Evolutionary conservation across 2,797 vertebrate species (phyloP).

Genomic region (Choloepus didactylus): DNA sequence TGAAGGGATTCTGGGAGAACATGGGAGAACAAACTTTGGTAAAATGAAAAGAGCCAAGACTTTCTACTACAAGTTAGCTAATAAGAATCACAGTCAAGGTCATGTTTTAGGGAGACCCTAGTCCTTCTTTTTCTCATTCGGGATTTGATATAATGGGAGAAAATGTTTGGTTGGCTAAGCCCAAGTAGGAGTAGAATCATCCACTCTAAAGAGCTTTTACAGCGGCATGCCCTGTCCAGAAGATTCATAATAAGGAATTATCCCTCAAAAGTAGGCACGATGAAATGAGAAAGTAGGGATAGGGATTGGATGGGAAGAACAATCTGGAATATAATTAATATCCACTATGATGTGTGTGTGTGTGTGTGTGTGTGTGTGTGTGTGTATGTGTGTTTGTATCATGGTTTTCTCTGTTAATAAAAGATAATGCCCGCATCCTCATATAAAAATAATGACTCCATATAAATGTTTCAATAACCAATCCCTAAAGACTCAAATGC

Average conservation of each 20-base stretch:
- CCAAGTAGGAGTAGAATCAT: background rate
- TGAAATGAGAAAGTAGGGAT: background rate
- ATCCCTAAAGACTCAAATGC: background rate
- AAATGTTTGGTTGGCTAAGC: background rate
- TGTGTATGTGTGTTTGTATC: too few species aligned
- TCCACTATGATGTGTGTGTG: accelerated
- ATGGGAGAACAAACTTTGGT: background rate
- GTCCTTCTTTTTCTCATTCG: background rate
- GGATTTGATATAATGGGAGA: background rate
- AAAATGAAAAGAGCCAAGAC: background rate
- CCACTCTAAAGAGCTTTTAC: background rate
- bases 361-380: background rate
- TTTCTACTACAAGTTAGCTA: background rate
- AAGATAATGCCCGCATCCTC: background rate
- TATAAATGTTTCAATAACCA: background rate
- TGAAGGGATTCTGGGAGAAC: background rate
- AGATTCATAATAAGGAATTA: background rate
- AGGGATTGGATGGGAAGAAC: background rate
- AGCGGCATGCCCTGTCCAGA: background rate
- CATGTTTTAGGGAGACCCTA: background rate
- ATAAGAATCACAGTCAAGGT: accelerated
- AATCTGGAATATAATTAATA: background rate
- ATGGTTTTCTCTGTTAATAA: background rate
- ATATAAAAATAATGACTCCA: background rate
- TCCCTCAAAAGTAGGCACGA: background rate